Evolutionary conservation across 2,113 vertebrate genomes (phyloP), one percentile per base, ranked within the genome.

Genomic region (Pelecanus crispus): DNA sequence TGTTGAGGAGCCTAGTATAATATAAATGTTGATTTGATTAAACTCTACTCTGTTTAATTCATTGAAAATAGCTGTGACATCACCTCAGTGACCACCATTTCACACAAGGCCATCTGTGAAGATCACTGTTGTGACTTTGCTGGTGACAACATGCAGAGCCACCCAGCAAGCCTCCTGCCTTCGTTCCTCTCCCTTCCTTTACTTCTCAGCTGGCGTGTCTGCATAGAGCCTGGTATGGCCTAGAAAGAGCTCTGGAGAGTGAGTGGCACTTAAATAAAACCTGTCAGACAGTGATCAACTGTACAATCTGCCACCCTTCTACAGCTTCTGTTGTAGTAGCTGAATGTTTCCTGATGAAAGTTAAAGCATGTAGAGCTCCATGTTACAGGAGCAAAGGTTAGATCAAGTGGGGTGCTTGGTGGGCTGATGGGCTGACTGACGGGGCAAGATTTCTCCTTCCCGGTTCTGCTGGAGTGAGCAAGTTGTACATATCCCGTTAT

Each of bases 221-320:
- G n/a, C 2, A 0, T 26, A 45, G 86, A 88, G 63, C 38, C 20
- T 91, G 29, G 17, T 55, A 10, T 56, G 53, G 88, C 67, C 53
- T 90, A 26, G 75, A 32, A 68, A 17, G 72, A 70, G 77, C 91
- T 88, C 55, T 63, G 50, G 25, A 65, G 52, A 92, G 55, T 9
- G 63, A 62, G 88, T 3, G 0, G 62, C 38, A 12, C 91, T 94
- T 88, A 86, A 91, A 88, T 94, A 95, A 95, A 96, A 95, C 83
- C 79, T 92, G 95, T 71, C 96, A 96, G 95, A 96, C 94, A 71
- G 81, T n/a, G 55, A 95, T 95, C 95, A 91, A 2, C 83, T 92
- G 63, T 73, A 13, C 94, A 95, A 45, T 92, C 92, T 96, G 91
- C 68, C 77, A 78, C n/a, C 59, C 75, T 95, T 90, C 92, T 92